Percentiles rank a stretch among this genome's conserved stretches.
phyloP scores from a whole-genome alignment of 1,140 invertebrate species.

The Yoshiicerus persimilis region DNA sequence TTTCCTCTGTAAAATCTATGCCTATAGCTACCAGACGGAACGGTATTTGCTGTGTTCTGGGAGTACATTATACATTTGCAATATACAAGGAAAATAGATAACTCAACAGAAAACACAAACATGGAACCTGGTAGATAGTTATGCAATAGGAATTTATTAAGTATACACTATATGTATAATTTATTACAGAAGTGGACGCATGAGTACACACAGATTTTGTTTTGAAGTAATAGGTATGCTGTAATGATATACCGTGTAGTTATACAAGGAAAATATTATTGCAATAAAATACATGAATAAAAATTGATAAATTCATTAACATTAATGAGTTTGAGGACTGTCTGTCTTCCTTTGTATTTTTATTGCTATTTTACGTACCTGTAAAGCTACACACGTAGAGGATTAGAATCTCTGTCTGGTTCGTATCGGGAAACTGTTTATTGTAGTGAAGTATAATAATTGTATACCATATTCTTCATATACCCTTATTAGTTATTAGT shows the following conservation, averaged over 20 bases:
- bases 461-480: neutral
- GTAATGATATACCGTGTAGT: neutral
- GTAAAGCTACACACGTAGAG: neutral
- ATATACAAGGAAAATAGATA: neutral
- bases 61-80: too few relatives aligned
- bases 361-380: neutral
- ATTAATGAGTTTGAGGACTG: constrained; percentile 5
- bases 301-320: neutral
- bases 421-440: neutral
- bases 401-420: neutral
- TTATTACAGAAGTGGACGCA: neutral
- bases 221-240: neutral
- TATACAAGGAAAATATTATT: neutral
- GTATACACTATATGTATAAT: neutral
- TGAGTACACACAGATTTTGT: neutral
- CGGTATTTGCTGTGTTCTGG: too few relatives aligned
- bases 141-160: neutral
- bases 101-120: neutral
- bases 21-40: too few relatives aligned
- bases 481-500: neutral
- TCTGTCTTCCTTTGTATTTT: constrained; percentile 1
- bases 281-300: neutral
- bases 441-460: neutral
- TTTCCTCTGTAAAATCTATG: too few relatives aligned
- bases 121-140: neutral